phyloP scores from a whole-genome alignment of 2,888 invertebrate species.

The Chromoteleia sp. region DNA sequence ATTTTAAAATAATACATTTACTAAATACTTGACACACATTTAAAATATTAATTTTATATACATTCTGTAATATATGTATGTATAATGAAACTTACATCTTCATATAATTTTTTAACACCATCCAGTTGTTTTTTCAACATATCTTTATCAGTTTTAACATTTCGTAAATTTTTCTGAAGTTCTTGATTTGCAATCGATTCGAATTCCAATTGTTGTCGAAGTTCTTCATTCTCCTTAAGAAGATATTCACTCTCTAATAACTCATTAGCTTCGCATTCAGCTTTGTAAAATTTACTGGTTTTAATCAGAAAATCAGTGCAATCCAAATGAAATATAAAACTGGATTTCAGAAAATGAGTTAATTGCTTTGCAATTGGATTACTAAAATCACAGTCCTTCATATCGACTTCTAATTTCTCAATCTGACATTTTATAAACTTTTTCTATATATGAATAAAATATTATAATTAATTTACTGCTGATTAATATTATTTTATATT shows the following conservation, averaged over 20 bases:
- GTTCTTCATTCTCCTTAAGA: constrained; percentile 54
- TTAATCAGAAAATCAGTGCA: constrained; percentile 8
- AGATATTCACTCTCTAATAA: constrained; percentile 22
- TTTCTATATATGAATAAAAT: constrained; percentile 13
- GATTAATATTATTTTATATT: no score
- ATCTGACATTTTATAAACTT: background rate
- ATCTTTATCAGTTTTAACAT: constrained; percentile 40
- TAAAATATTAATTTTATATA: no score
- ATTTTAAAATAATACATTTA: no score
- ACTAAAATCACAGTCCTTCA: background rate
- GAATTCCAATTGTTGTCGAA: constrained; percentile 49
- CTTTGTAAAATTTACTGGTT: background rate
- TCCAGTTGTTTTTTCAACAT: constrained; percentile 28
- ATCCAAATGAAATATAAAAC: background rate
- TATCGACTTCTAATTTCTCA: constrained; percentile 11
- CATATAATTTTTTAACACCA: constrained; percentile 11
- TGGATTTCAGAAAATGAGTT: background rate
- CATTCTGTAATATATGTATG: background rate
- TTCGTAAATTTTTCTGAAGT: constrained; percentile 48
- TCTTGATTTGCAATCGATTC: constrained; percentile 49
- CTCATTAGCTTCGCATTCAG: constrained; percentile 19
- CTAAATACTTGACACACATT: no score
- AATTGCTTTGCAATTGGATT: background rate
- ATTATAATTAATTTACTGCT: background rate
- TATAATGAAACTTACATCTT: constrained; percentile 43